Percentiles rank a stretch among this genome's conserved stretches.
Evolutionary conservation across 1,140 invertebrate species (phyloP).

Genomic region (Drosophila aff.): DNA sequence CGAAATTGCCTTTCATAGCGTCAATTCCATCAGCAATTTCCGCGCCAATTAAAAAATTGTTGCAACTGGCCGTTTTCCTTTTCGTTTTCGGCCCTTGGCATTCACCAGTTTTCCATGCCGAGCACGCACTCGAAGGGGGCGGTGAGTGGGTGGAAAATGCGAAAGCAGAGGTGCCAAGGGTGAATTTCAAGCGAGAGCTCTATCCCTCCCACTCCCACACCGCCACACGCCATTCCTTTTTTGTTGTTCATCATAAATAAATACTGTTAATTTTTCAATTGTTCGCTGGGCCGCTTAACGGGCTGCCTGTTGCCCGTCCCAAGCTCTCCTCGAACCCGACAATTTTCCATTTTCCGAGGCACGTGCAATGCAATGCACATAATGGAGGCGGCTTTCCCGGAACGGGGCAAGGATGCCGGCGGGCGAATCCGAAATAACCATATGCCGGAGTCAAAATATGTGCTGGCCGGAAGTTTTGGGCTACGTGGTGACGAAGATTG

Average conservation of each 20-base stretch:
- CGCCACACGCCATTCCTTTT: background rate
- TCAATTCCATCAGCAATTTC: constrained; percentile 79
- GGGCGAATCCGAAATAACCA: constrained; percentile 27
- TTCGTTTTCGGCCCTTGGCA: constrained; percentile 36
- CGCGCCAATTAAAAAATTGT: constrained; percentile 77
- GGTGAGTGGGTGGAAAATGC: constrained; percentile 14
- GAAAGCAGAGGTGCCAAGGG: too few relatives aligned
- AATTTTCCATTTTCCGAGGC: constrained; percentile 22
- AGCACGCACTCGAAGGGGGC: constrained; percentile 51
- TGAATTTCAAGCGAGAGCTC: constrained; percentile 6
- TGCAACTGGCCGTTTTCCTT: constrained; percentile 49
- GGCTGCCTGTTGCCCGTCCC: constrained; percentile 17
- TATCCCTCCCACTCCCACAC: background rate
- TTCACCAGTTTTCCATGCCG: constrained; percentile 65
- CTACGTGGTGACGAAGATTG: constrained; percentile 64
- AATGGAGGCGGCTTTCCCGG: constrained; percentile 22
- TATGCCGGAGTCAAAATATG: constrained; percentile 52
- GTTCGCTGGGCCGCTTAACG: constrained; percentile 66
- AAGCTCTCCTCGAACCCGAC: background rate
- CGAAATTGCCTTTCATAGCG: constrained; percentile 66
- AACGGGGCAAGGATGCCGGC: constrained; percentile 18
- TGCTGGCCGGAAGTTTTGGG: constrained; percentile 63
- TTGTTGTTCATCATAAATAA: constrained; percentile 77
- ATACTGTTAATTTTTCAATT: constrained; percentile 84
- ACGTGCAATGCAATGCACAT: constrained; percentile 55